Percentiles rank a stretch among this genome's conserved stretches.
Conservation (phyloP, 2,113 vertebrate genomes). For the Accipiter virgatus region DNA sequence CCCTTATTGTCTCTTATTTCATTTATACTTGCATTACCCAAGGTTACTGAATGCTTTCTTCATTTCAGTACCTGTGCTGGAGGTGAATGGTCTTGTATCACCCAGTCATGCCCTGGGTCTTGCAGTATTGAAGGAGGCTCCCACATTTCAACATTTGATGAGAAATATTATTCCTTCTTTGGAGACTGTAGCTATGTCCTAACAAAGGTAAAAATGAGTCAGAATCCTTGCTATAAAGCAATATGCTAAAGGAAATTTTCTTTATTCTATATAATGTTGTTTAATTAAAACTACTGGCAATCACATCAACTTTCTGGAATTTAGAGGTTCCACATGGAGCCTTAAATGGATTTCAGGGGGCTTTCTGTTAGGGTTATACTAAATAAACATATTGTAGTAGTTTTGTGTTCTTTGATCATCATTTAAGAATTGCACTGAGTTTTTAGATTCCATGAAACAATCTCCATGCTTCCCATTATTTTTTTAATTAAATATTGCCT, state of each 20-base stretch:
- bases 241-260: not conserved
- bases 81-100: conserved; percentile 75
- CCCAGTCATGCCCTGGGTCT: conserved; percentile 63
- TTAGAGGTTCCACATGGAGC: not conserved
- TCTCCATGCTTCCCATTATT: not conserved
- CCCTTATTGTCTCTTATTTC: not conserved
- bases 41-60: not conserved
- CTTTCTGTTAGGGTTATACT: not conserved
- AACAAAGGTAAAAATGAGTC: conserved; percentile 69
- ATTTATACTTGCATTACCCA: not conserved
- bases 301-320: not conserved
- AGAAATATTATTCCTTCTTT: conserved; percentile 71
- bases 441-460: not conserved
- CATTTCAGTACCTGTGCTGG: conserved; percentile 70
- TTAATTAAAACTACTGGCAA: not conserved
- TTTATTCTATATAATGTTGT: too few relatives aligned
- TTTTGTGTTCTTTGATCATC: not conserved
- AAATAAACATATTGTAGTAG: not conserved
- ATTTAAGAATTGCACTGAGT: not conserved
- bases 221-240: not conserved
- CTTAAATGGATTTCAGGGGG: not conserved
- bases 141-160: conserved; percentile 79
- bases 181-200: conserved; percentile 81
- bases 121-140: conserved; percentile 77
- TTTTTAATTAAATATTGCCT: not conserved